These are phyloP conservation scores for Cyrtonyx montezumae DNA, from an alignment of 2,113 vertebrate genomes.

Conservation along the genomic window DNA sequence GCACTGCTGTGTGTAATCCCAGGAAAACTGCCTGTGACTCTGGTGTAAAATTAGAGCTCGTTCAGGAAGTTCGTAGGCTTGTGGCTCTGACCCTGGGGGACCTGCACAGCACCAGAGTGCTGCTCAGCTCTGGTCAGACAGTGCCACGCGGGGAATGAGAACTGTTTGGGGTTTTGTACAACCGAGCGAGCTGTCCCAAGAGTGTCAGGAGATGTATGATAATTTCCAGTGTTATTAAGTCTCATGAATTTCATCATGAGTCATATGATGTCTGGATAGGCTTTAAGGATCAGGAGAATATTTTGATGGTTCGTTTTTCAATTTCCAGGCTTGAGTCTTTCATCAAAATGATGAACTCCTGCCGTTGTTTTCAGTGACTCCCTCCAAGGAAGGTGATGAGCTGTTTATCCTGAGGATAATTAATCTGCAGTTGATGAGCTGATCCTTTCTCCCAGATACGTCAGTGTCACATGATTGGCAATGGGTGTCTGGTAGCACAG, in stretches of 20 bases:
- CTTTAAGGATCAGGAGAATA: background rate
- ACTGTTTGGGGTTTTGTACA: background rate
- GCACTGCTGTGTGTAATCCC: background rate
- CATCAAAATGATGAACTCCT: background rate
- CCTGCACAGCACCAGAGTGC: background rate
- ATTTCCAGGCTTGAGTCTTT: background rate
- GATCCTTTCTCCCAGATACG: background rate
- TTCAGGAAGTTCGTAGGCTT: background rate
- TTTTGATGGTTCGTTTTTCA: background rate
- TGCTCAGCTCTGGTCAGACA: background rate
- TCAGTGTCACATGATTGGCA: rapidly evolving
- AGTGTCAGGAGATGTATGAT: background rate
- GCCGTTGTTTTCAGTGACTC: background rate
- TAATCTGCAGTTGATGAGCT: background rate
- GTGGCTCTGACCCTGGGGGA: background rate
- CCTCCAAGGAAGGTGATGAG: background rate
- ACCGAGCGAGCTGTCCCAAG: background rate
- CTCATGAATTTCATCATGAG: background rate
- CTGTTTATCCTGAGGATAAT: background rate
- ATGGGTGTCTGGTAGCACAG: background rate
- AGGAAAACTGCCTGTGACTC: background rate
- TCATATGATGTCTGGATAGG: background rate
- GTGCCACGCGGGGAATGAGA: background rate
- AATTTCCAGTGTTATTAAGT: background rate
- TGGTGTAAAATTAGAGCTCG: background rate